These are phyloP conservation scores for Pachyseris speciosa DNA, from an alignment of 64 coral and sea anemone species.

Conservation along the genomic window DNA sequence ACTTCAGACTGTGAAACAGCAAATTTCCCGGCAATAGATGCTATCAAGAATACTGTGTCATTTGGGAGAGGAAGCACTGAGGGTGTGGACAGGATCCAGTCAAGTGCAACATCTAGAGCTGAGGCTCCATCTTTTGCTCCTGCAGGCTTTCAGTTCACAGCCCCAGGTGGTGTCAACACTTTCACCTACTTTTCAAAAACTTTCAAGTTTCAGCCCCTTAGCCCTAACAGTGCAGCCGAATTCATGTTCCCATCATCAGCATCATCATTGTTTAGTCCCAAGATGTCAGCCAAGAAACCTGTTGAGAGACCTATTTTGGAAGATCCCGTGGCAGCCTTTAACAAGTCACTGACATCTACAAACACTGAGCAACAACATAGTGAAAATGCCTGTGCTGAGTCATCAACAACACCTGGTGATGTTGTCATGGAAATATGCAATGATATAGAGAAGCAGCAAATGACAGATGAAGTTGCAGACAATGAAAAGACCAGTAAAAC, in stretches of 20 bases:
- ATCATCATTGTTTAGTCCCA: slow-evolving; percentile 51
- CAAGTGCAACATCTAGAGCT: background rate
- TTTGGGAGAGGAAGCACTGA: slow-evolving; percentile 76
- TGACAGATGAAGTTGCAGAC: background rate
- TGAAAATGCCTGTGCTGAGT: background rate
- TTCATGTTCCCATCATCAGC: slow-evolving; percentile 80
- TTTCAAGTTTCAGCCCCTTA: slow-evolving; percentile 85
- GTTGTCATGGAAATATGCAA: background rate
- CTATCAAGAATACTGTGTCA: slow-evolving; percentile 60
- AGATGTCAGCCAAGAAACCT: slow-evolving; percentile 7
- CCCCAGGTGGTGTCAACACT: slow-evolving; percentile 70
- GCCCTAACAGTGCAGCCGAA: slow-evolving; percentile 71
- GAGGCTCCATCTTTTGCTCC: slow-evolving; percentile 78
- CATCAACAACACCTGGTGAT: background rate
- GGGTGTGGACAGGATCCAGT: slow-evolving; percentile 15
- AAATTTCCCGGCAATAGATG: slow-evolving; percentile 34
- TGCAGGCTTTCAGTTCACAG: slow-evolving; percentile 77
- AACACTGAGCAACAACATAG: background rate
- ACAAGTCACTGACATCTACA: background rate
- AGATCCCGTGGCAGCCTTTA: background rate
- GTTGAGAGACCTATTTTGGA: background rate
- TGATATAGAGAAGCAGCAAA: background rate
- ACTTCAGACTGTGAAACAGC: background rate
- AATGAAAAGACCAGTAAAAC: background rate
- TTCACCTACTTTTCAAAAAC: slow-evolving; percentile 68